Evolutionary conservation across 92 coral and sea anemone species (phyloP).

Genomic region (Phymanthus crucifer): DNA sequence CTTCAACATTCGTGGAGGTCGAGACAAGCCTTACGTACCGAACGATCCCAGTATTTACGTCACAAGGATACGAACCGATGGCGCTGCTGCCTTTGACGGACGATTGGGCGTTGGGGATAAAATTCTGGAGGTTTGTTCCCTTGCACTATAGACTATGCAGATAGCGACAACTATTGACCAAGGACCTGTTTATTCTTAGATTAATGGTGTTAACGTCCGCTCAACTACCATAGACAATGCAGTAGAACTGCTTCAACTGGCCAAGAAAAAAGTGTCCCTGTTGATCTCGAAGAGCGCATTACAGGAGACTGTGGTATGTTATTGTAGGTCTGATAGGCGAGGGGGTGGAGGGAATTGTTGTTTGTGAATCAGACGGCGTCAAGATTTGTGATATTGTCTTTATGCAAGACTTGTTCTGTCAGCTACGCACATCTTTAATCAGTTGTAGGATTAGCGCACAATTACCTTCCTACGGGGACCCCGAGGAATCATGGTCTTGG

Average conservation of each 20-base stretch:
- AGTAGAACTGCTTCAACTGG: slow-evolving; percentile 61
- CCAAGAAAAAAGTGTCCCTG: slow-evolving; percentile 75
- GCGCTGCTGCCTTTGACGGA: slow-evolving; percentile 90
- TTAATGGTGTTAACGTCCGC: slow-evolving; percentile 72
- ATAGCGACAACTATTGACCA: background rate
- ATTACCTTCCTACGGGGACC: too few species aligned
- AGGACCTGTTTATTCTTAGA: slow-evolving; percentile 26
- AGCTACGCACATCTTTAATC: background rate
- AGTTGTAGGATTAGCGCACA: too few species aligned
- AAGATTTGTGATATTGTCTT: background rate
- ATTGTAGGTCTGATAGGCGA: too few species aligned
- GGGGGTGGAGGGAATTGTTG: background rate
- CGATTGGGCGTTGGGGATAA: slow-evolving; percentile 81
- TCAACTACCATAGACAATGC: slow-evolving; percentile 67
- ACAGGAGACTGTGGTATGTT: slow-evolving; percentile 79
- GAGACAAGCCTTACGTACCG: slow-evolving; percentile 86
- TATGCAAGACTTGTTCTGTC: background rate
- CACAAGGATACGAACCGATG: slow-evolving; percentile 79
- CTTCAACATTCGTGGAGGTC: slow-evolving; percentile 93
- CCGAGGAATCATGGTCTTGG: too few species aligned
- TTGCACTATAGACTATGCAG: background rate
- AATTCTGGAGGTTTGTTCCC: slow-evolving; percentile 73
- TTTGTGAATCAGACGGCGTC: background rate
- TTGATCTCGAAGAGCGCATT: slow-evolving; percentile 81
- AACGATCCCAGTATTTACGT: slow-evolving; percentile 92